A percentile compares a stretch with the other conserved stretches of the same genome.
Evolutionary conservation across 2,113 vertebrate genomes (phyloP).

Genomic region (Pithys albifrons): DNA sequence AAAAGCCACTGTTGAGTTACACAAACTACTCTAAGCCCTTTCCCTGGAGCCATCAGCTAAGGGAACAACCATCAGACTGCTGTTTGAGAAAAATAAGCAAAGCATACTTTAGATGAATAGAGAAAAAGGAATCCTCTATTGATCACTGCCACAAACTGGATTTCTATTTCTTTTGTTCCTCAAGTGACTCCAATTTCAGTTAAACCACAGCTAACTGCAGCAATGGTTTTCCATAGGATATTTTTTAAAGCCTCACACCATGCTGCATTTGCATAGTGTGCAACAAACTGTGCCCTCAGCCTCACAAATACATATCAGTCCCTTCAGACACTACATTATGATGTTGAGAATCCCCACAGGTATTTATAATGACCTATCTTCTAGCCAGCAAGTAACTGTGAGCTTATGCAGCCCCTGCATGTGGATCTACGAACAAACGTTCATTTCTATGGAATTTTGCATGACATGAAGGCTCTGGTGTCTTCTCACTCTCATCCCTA

Average conservation of each 20-base stretch:
- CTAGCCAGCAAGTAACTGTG: neutral
- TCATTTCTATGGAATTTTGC: neutral
- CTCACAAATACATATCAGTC: neutral
- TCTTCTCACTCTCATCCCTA: neutral
- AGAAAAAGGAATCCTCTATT: neutral
- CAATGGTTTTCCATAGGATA: neutral
- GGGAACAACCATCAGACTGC: neutral
- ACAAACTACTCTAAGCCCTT: conserved; percentile 8
- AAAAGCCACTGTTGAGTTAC: conserved; percentile 49
- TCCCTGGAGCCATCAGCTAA: conserved; percentile 28
- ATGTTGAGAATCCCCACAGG: neutral
- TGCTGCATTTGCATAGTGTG: neutral
- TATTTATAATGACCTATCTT: neutral
- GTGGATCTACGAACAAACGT: neutral
- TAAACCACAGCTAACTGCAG: conserved; percentile 23
- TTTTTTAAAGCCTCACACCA: neutral
- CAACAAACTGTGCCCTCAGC: neutral
- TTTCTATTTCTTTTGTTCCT: conserved; percentile 6
- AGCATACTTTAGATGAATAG: conserved; percentile 21
- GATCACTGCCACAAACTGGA: neutral
- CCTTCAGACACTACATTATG: neutral
- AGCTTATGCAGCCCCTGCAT: neutral
- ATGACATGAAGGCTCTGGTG: neutral
- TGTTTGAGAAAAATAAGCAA: conserved; percentile 41
- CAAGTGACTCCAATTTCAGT: neutral